Evolutionary conservation across 37 sponge, comb jelly and placozoan species (phyloP).

Genomic region (Sycon ciliatum): DNA sequence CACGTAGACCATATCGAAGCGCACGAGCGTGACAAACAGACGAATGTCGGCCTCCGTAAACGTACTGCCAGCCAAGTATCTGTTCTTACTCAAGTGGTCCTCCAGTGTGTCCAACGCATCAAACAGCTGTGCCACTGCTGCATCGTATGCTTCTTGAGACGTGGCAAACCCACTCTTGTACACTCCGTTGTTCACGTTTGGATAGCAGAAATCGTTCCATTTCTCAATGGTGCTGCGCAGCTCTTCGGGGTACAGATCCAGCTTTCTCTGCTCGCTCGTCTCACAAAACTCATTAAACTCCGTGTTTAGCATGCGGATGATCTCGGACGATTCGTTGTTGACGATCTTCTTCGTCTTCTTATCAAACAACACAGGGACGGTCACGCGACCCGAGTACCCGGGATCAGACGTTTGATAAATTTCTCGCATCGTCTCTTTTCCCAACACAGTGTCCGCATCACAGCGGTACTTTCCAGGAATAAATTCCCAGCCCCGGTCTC

Average conservation of each 20-base stretch:
- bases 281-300: slow-evolving; percentile 11
- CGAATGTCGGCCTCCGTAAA: slow-evolving; percentile 89
- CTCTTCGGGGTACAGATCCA: not conserved
- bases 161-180: slow-evolving; percentile 83
- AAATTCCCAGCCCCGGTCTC: slow-evolving; percentile 70
- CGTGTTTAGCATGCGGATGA: slow-evolving; percentile 10
- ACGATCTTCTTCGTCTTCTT: not conserved
- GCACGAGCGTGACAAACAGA: slow-evolving; percentile 71
- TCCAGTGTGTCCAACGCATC: slow-evolving; percentile 71
- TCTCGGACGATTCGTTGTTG: not conserved
- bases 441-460: too few relatives aligned
- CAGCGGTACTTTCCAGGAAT: too few relatives aligned
- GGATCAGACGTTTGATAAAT: slow-evolving; percentile 15
- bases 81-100: slow-evolving; percentile 49
- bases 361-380: slow-evolving; percentile 1
- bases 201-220: too few relatives aligned
- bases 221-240: not conserved
- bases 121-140: slow-evolving; percentile 68
- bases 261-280: not conserved
- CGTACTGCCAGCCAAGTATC: slow-evolving; percentile 66
- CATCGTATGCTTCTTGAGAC: slow-evolving; percentile 74
- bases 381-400: not conserved
- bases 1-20: slow-evolving; percentile 84
- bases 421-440: too few relatives aligned
- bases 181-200: slow-evolving; percentile 88